Evolutionary conservation across 1,140 invertebrate genomes (phyloP).

Genomic region (Samia ricini): DNA sequence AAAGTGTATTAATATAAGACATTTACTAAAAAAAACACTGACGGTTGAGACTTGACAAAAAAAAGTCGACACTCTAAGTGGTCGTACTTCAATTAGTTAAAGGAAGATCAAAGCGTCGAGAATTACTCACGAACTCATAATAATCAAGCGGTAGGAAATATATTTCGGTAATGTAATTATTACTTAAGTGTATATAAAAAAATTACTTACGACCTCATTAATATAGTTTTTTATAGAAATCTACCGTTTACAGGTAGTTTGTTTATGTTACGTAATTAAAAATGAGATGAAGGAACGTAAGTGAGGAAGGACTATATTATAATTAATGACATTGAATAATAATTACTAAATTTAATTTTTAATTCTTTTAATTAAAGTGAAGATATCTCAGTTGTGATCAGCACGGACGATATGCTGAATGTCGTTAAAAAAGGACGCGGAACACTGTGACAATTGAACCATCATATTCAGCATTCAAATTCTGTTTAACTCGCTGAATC

Average conservation of each 20-base stretch:
- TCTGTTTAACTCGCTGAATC: too few relatives aligned
- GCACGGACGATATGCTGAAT: too few relatives aligned
- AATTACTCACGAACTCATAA: conserved; percentile 34
- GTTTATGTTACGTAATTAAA: neutral
- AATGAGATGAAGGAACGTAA: neutral
- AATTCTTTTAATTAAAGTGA: too few relatives aligned
- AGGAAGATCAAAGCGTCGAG: conserved; percentile 4
- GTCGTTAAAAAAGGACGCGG: too few relatives aligned
- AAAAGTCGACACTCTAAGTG: conserved; percentile 17
- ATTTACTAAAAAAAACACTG: too few relatives aligned
- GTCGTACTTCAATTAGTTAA: conserved; percentile 10
- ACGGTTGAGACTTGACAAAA: neutral
- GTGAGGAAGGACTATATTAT: neutral
- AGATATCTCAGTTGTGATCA: too few relatives aligned
- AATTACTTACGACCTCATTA: conserved; percentile 6
- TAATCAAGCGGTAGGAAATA: conserved; percentile 37
- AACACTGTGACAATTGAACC: too few relatives aligned
- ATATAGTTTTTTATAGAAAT: conserved; percentile 2
- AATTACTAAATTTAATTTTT: too few relatives aligned
- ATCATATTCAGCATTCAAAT: too few relatives aligned
- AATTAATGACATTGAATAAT: too few relatives aligned
- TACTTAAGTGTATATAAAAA: conserved; percentile 2
- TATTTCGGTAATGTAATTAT: neutral
- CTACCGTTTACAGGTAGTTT: neutral
- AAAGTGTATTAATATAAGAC: too few relatives aligned